phyloP scores from a whole-genome alignment of 1,140 invertebrate species.

The Drosophila obscura region DNA sequence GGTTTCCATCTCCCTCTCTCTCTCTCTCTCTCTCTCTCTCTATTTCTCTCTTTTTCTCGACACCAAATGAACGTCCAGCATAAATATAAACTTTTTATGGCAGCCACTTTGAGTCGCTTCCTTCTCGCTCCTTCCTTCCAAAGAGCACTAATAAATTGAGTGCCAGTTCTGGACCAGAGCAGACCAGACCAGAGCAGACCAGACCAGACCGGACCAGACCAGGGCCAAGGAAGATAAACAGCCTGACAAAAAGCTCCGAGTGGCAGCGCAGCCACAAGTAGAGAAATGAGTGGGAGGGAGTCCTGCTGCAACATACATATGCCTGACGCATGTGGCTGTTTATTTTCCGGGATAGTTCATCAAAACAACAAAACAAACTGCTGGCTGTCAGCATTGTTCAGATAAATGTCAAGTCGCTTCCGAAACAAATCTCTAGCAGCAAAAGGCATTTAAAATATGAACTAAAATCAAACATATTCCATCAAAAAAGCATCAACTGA shows the following conservation, averaged over 20 bases:
- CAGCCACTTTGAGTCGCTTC: constrained; percentile 40
- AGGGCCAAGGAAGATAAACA: constrained; percentile 10
- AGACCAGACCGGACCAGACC: background rate
- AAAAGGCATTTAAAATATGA: too few species aligned
- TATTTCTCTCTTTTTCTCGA: background rate
- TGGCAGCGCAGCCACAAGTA: too few species aligned
- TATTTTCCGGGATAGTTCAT: constrained; percentile 7
- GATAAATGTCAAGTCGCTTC: constrained; percentile 46
- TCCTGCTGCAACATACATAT: too few species aligned
- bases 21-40: background rate
- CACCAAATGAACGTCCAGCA: constrained; percentile 46
- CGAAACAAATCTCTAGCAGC: background rate
- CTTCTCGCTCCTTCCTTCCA: constrained; percentile 1
- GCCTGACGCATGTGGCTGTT: background rate
- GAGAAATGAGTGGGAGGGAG: too few species aligned
- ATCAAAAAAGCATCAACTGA: too few species aligned
- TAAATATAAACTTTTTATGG: constrained; percentile 63
- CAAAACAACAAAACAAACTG: background rate
- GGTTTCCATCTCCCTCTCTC: background rate
- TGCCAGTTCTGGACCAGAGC: constrained; percentile 35
- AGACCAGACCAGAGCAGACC: constrained; percentile 3
- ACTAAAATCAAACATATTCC: too few species aligned
- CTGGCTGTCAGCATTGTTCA: constrained; percentile 38
- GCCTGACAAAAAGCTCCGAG: background rate
- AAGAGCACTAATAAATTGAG: constrained; percentile 53